Evolutionary conservation across 2,113 vertebrate genomes (phyloP), one percentile per base, ranked within the genome.

Genomic region (Tautogolabrus adspersus): DNA sequence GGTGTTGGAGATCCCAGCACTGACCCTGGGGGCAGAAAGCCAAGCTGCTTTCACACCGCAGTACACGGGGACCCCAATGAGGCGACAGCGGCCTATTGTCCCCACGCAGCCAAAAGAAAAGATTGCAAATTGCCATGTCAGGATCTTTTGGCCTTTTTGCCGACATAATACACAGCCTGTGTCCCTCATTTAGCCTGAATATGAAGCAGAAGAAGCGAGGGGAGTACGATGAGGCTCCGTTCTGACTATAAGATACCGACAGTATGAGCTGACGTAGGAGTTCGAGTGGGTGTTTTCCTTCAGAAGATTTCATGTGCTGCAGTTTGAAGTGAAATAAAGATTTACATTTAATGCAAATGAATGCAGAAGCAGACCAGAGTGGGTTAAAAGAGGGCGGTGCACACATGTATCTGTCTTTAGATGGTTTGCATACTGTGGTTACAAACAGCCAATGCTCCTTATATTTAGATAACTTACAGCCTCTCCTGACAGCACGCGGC

Each of bases 81-180:
- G 91, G 92, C 92, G 92, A 94, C 82, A 75, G 83, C 90, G 88
- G 87, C 75, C 89, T 91, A 96, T 96, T 96, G 95, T 96, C 86
- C 90, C 90, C 79, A 68, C 85, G 84, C 90, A 94, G 76, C 92
- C 88, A 83, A 93, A 40, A 95, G 92, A 96, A 94, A 95, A 89
- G 90, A 87, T 81, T 79, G 95, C 95, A 96, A 97, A 97, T 96
- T 96, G 95, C 95, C 93, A 91, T 93, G 95, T 96, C 96, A 95
- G 94, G 94, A 95, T 94, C 93, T 95, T 26, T 92, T 93, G 90
- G 86, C 93, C 93, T 86, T 81, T 75, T 88, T 92, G 90, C 91
- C 89, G 91, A 92, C 94, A 94, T 94, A 93, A 95, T 86, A 87
- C 83, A 12, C 44, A 89, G 88, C 92, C 94, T 95, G 94, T 94